A percentile compares a stretch with the other conserved stretches of the same genome.
These are phyloP conservation scores for Coremacera marginata DNA, from an alignment of 2,888 invertebrate species.

Conservation along the genomic window DNA sequence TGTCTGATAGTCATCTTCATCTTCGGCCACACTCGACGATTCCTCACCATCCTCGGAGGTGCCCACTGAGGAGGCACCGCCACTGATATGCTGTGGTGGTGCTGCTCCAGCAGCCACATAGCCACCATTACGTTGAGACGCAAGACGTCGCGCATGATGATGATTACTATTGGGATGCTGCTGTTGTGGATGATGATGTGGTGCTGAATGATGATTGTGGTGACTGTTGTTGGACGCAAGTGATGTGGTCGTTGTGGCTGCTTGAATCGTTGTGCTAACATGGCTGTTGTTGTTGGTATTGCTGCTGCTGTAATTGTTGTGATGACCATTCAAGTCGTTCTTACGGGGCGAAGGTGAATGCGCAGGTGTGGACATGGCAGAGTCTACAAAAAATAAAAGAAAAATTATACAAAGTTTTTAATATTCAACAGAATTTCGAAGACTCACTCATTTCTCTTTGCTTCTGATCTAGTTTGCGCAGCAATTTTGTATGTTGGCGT, in stretches of 20 bases:
- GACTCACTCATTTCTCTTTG: conserved; percentile 74
- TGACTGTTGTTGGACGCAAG: conserved; percentile 41
- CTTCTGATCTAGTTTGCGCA: conserved; percentile 78
- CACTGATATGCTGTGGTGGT: conserved; percentile 57
- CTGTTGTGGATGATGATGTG: conserved; percentile 30
- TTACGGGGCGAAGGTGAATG: conserved; percentile 77
- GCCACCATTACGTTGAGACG: conserved; percentile 51
- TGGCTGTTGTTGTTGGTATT: conserved; percentile 47
- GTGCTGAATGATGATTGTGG: conserved; percentile 29
- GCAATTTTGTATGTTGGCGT: conserved; percentile 81
- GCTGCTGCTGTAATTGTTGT: conserved; percentile 47
- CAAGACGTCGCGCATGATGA: conserved; percentile 50
- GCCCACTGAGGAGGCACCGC: conserved; percentile 72
- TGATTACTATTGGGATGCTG: conserved; percentile 49
- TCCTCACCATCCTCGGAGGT: conserved; percentile 86
- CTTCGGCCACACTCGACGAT: conserved; percentile 80
- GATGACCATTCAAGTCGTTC: conserved; percentile 73
- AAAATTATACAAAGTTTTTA: not conserved
- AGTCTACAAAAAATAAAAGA: conserved; percentile 55
- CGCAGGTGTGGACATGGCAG: conserved; percentile 72
- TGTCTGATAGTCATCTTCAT: conserved; percentile 80
- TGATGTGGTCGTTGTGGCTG: conserved; percentile 38
- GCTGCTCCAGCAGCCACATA: not conserved
- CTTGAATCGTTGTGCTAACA: conserved; percentile 34
- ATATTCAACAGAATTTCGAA: not conserved